These are phyloP conservation scores for Ginglymostoma cirratum DNA, from an alignment of 2,113 vertebrate species.

Conservation along the genomic window DNA sequence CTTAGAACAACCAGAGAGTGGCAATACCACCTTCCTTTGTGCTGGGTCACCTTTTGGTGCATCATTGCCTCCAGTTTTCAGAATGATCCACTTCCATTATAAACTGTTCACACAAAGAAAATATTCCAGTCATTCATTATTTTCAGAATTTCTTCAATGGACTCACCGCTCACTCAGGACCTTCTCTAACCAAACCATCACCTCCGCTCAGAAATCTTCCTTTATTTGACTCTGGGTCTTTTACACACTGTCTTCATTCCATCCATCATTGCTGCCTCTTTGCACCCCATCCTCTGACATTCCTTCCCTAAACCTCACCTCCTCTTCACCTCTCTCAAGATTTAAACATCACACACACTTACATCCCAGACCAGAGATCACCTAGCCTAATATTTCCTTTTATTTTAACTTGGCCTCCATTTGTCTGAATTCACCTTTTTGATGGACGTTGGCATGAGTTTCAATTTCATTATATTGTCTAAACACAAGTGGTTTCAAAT, in stretches of 20 bases:
- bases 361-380: neutral
- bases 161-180: neutral
- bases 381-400: neutral
- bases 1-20: neutral
- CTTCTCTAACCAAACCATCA: neutral
- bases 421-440: neutral
- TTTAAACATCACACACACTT: neutral
- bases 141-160: neutral
- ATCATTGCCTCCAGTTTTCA: neutral
- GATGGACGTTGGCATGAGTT: neutral
- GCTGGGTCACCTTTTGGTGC: too few species aligned
- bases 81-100: neutral
- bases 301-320: neutral
- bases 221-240: neutral
- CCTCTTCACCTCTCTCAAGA: neutral
- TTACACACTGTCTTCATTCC: neutral
- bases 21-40: neutral
- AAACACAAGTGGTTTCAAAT: neutral
- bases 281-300: neutral
- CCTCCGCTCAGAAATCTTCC: neutral
- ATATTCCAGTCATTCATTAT: neutral
- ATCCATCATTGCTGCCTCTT: neutral
- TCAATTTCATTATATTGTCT: neutral
- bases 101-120: neutral
- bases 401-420: neutral